Evolutionary conservation across 2,113 vertebrate genomes (phyloP), one percentile per base, ranked within the genome.

Genomic region (Rallus limicola): DNA sequence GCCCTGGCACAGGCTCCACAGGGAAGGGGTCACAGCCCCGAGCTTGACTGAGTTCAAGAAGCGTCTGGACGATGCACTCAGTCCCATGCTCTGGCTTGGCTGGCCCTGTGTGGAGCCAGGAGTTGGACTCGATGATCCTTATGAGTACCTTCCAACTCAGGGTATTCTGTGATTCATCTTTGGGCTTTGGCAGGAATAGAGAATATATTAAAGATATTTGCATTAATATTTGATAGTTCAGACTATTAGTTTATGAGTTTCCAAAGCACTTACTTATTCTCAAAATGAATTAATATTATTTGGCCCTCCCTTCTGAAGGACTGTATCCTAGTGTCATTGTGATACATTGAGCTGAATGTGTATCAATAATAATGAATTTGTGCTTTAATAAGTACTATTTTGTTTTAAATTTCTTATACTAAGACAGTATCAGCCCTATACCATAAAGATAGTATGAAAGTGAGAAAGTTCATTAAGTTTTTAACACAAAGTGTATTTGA

Each of bases 241-340:
- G 21, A 18, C 8, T 70, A 31, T 60, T 42, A 56, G 11, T 36
- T 71, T 26, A 14, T 15, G 25, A 33, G 24, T 85, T 78, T 90
- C 33, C 10, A 9, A 48, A 62, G 16, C 59, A 58, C 55, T 58
- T 74, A 44, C 33, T 92, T 84, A 15, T 21, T 79, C 75, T 76
- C 38, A 72, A 53, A 76, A 72, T 18, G 53, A 52, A n/a, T 79
- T 16, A 2, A 36, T 20, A 7, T 64, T 26, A 52, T 83, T 40
- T 82, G 46, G 46, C 1, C 7, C 0, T 0, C 4, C 13, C 4
- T 59, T 59, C 9, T 74, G 19, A 67, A 65, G n/a, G 6, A 18
- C 0, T 10, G 5, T 86, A n/a, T 60, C 5, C 15, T 9, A 13
- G 6, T 34, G n/a, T 59, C 69, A 55, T 11, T 46, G 15, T 36